Percentiles rank a stretch among this genome's conserved stretches.
Conservation (phyloP, 2,888 invertebrate genomes). For the Diplolepis rosae region DNA sequence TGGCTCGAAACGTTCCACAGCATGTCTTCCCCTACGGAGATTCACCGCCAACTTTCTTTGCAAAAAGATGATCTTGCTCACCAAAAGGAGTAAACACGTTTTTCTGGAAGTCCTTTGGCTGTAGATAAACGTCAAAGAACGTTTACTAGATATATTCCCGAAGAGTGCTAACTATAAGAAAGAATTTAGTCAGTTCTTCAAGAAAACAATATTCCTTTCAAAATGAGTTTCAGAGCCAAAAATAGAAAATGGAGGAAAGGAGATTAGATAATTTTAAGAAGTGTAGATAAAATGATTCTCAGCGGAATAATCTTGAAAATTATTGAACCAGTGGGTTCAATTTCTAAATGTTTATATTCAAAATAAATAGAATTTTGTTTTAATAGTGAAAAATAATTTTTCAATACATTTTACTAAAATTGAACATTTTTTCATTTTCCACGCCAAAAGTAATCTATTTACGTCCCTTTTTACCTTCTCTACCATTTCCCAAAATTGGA, state of each 20-base stretch:
- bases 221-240: neutral
- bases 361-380: no score
- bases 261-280: neutral
- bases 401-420: no score
- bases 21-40: neutral
- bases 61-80: neutral
- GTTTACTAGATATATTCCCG: neutral
- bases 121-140: conserved; percentile 6
- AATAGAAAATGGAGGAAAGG: neutral
- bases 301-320: no score
- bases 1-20: neutral
- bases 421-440: no score
- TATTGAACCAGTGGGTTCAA: no score
- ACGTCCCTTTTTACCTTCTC: no score
- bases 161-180: neutral
- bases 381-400: no score
- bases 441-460: no score
- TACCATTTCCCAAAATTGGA: no score
- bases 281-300: no score
- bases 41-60: conserved; percentile 10
- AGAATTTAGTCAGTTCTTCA: neutral
- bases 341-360: no score
- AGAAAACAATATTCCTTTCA: no score
- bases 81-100: neutral
- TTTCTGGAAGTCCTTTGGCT: neutral